Conservation (phyloP, 1,140 invertebrate species). For the Brachionus rotundiformis region DNA sequence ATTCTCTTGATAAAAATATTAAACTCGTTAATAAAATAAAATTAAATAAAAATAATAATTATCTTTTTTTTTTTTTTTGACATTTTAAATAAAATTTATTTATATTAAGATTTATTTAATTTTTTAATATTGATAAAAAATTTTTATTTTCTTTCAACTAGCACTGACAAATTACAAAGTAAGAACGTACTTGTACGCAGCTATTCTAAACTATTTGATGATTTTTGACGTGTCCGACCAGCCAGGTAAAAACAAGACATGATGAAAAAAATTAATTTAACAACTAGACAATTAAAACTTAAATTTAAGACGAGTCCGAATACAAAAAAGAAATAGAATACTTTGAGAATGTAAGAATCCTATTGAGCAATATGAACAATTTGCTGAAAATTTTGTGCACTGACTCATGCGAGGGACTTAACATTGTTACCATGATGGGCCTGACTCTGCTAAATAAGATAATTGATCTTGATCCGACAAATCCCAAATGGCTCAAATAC, state of each 20-base stretch:
- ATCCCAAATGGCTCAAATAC: slow-evolving; percentile 35
- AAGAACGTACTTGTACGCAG: slow-evolving; percentile 38
- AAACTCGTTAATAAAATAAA: no score
- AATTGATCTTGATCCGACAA: not conserved
- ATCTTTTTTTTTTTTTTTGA: not conserved
- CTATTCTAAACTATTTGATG: slow-evolving; percentile 16
- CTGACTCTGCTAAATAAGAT: slow-evolving; percentile 21
- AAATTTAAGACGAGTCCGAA: not conserved
- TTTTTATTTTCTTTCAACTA: slow-evolving; percentile 10
- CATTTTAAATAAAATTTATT: not conserved
- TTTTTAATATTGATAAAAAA: no score
- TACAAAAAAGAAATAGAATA: slow-evolving; percentile 10
- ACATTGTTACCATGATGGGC: slow-evolving; percentile 50
- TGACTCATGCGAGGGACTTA: slow-evolving; percentile 46
- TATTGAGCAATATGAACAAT: slow-evolving; percentile 7
- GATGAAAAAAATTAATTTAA: not conserved
- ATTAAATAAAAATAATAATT: no score
- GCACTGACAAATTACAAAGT: slow-evolving; percentile 45
- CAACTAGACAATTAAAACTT: no score
- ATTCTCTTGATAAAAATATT: no score
- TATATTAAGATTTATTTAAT: no score
- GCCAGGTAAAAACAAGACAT: not conserved
- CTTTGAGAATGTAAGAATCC: not conserved
- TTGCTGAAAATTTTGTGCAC: slow-evolving; percentile 16
- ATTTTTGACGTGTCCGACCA: slow-evolving; percentile 2